Conservation (phyloP, 2,888 invertebrate genomes). For the Sinelater perroti region DNA sequence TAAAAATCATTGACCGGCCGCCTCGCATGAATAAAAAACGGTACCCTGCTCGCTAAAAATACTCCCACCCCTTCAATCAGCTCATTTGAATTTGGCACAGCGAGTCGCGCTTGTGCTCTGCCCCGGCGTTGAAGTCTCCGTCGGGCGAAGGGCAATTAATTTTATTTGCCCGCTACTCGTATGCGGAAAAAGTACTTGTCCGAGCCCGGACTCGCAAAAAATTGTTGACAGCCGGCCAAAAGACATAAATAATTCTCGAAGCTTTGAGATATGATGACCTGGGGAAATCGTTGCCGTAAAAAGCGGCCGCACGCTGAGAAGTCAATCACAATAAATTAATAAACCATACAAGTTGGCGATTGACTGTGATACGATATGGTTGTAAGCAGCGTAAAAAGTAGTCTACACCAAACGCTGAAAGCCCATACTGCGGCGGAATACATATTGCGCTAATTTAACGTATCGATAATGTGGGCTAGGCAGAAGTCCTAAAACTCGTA, state of each 20-base stretch:
- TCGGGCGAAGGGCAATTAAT: background rate
- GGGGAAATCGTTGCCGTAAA: slow-evolving; percentile 12
- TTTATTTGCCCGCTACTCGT: background rate
- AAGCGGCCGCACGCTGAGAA: slow-evolving; percentile 35
- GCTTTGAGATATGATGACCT: slow-evolving; percentile 6
- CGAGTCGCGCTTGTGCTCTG: background rate
- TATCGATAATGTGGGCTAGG: slow-evolving; percentile 21
- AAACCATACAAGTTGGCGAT: slow-evolving; percentile 35
- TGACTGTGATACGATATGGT: slow-evolving; percentile 35
- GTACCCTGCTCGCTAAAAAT: too few relatives aligned
- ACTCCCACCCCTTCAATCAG: too few relatives aligned
- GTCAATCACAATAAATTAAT: slow-evolving; percentile 39
- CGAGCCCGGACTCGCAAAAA: too few relatives aligned
- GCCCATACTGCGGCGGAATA: slow-evolving; percentile 43
- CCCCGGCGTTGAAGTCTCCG: background rate
- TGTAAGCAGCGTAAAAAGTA: slow-evolving; percentile 40
- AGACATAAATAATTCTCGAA: slow-evolving; percentile 6
- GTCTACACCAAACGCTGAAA: slow-evolving; percentile 42
- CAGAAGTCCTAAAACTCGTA: slow-evolving; percentile 26
- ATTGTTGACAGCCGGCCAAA: slow-evolving; percentile 17
- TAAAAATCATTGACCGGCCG: background rate
- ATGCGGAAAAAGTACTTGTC: too few relatives aligned
- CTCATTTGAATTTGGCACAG: too few relatives aligned
- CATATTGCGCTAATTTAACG: slow-evolving; percentile 35
- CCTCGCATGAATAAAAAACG: background rate